Evolutionary conservation across 2,797 vertebrate species (phyloP).

Genomic region (Hippopotamyrus pictus): DNA sequence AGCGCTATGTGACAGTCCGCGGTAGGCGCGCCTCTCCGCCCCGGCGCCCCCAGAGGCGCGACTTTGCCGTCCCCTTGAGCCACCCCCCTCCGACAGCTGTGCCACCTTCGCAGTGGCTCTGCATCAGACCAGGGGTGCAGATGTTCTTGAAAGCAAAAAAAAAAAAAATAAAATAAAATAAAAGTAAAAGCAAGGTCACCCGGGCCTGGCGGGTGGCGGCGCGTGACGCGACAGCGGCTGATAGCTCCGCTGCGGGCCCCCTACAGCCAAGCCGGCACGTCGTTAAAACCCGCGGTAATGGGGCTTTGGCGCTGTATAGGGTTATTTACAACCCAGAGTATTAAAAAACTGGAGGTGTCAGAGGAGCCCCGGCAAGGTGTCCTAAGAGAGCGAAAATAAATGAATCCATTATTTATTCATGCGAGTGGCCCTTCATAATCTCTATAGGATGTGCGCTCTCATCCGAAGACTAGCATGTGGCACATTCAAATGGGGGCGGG

Average conservation of each 20-base stretch:
- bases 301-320: neutral
- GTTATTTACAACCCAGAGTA: conserved; percentile 18
- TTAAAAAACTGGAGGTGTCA: conserved; percentile 28
- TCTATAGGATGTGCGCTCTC: neutral
- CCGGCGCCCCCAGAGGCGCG: neutral
- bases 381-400: conserved; percentile 16
- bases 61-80: neutral
- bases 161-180: neutral
- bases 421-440: conserved; percentile 10
- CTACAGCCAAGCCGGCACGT: neutral
- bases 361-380: conserved; percentile 14
- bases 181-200: neutral
- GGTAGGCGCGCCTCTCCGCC: neutral
- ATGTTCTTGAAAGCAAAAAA: neutral
- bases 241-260: neutral
- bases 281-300: conserved; percentile 5
- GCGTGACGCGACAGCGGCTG: neutral
- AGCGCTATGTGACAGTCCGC: neutral
- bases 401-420: conserved; percentile 22
- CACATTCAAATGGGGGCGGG: neutral
- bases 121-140: neutral
- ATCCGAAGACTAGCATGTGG: neutral
- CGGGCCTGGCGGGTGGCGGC: neutral
- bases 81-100: neutral
- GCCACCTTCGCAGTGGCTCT: neutral